Evolutionary conservation across 2,888 invertebrate genomes (phyloP).

Genomic region (Volucella inanis): DNA sequence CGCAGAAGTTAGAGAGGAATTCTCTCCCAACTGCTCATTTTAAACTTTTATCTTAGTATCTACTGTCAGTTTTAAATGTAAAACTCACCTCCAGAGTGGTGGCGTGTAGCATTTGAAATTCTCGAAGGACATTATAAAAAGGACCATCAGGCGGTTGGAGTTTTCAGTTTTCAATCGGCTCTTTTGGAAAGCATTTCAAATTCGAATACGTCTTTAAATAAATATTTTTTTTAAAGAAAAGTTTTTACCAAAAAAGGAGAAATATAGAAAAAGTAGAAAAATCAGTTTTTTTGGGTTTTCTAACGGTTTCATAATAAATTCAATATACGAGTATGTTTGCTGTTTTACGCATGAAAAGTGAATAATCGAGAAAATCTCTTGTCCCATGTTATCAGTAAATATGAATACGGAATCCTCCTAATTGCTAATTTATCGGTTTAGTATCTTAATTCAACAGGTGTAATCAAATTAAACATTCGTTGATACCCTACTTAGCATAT

Average conservation of each 20-base stretch:
- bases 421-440: constrained; percentile 38
- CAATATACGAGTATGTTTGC: too few relatives aligned
- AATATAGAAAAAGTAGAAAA: constrained; percentile 23
- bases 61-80: constrained; percentile 6
- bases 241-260: neutral
- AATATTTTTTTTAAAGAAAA: neutral
- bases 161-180: constrained; percentile 57
- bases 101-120: constrained; percentile 1
- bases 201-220: neutral
- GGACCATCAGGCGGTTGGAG: constrained; percentile 27
- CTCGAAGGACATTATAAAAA: constrained; percentile 57
- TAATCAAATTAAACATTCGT: constrained; percentile 17
- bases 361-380: too few relatives aligned
- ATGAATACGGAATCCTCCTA: neutral
- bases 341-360: too few relatives aligned
- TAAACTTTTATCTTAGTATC: neutral
- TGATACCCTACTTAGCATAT: neutral
- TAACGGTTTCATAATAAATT: too few relatives aligned
- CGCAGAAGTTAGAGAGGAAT: constrained; percentile 61
- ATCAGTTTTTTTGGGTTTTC: neutral
- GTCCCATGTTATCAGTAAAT: constrained; percentile 4
- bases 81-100: constrained; percentile 64
- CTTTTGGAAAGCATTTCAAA: constrained; percentile 35
- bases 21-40: constrained; percentile 28
- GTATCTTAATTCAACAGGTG: constrained; percentile 6